Conservation (phyloP, 2,113 vertebrate genomes). For the Alligator sinensis region DNA sequence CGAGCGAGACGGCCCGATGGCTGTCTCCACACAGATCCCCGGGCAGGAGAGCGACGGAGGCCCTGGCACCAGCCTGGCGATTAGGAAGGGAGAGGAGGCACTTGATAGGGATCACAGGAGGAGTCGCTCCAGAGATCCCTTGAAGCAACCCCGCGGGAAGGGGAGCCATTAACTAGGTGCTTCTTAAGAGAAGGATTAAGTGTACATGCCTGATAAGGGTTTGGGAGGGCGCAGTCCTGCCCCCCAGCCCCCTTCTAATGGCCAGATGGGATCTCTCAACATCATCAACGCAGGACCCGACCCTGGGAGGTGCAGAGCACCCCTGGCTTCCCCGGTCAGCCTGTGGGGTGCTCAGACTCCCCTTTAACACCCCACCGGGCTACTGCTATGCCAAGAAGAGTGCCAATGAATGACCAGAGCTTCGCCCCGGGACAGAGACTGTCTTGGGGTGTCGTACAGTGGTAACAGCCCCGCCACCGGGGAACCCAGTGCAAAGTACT, state of each 20-base stretch:
- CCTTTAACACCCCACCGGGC: not conserved
- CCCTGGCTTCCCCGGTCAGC: not conserved
- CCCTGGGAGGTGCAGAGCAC: not conserved
- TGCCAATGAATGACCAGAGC: not conserved
- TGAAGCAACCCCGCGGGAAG: conserved; percentile 12
- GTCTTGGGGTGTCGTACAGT: no score
- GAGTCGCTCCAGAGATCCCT: conserved; percentile 1
- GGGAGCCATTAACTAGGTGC: conserved; percentile 29
- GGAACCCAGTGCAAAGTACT: not conserved
- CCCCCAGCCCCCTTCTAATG: not conserved
- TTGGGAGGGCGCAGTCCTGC: not conserved
- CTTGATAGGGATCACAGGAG: conserved; percentile 43
- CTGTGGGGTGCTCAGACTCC: not conserved
- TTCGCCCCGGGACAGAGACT: no score
- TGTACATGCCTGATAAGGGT: conserved; percentile 7
- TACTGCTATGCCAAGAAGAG: not conserved
- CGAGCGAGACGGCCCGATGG: conserved; percentile 51
- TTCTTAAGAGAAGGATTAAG: conserved; percentile 22
- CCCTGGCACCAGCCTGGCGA: conserved; percentile 32
- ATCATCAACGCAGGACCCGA: not conserved
- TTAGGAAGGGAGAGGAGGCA: not conserved
- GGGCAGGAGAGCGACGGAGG: conserved; percentile 12
- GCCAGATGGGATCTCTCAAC: not conserved
- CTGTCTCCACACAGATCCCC: conserved; percentile 36
- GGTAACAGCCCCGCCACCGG: no score